Evolutionary conservation across 2,888 invertebrate genomes (phyloP).

Genomic region (Tortrix viridana): DNA sequence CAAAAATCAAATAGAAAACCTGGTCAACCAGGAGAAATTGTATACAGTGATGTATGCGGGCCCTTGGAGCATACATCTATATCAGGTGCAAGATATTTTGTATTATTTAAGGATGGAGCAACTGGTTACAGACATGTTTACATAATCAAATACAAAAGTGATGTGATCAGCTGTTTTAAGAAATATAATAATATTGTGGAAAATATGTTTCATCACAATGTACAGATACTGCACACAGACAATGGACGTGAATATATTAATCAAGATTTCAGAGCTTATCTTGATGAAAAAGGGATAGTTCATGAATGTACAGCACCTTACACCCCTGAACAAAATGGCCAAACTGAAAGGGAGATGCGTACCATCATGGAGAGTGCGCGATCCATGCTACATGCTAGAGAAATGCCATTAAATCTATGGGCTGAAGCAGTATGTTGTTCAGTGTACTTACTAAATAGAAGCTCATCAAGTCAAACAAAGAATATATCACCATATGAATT

Average conservation of each 20-base stretch:
- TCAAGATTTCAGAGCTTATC: constrained; percentile 40
- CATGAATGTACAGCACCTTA: constrained; percentile 50
- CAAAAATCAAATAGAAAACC: constrained; percentile 27
- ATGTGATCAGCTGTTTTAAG: constrained; percentile 37
- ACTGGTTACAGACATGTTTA: constrained; percentile 40
- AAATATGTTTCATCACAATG: constrained; percentile 37
- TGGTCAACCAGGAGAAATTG: constrained; percentile 22
- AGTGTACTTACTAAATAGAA: constrained; percentile 54
- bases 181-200: constrained; percentile 41
- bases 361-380: constrained; percentile 50
- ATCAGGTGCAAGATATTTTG: constrained; percentile 41
- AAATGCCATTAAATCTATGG: constrained; percentile 48
- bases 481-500: constrained; percentile 49
- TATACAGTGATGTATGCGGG: constrained; percentile 42
- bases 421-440: constrained; percentile 58
- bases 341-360: constrained; percentile 50
- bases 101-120: constrained; percentile 43
- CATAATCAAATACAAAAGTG: constrained; percentile 42
- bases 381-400: constrained; percentile 46
- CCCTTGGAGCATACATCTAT: constrained; percentile 39
- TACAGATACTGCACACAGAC: constrained; percentile 38
- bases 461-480: constrained; percentile 45
- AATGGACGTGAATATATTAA: constrained; percentile 42
- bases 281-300: constrained; percentile 43
- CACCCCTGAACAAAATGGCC: constrained; percentile 51